These are phyloP conservation scores for Coregonus ussuriensis DNA, from an alignment of 2,797 vertebrate genomes.

Conservation along the genomic window DNA sequence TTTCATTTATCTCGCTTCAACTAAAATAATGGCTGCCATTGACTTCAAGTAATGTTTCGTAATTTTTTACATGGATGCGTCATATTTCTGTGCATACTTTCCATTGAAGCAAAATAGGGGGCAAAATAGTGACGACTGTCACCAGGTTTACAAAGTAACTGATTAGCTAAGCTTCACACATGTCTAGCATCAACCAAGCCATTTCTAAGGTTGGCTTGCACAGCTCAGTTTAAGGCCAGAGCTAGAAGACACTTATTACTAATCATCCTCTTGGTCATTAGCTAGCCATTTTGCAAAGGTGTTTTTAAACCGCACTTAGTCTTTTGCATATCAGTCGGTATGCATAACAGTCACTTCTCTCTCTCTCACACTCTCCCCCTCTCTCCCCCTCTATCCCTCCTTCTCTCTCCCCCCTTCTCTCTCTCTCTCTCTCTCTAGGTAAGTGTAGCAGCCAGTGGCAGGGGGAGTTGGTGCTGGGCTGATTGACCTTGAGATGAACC, in stretches of 20 bases:
- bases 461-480: background rate
- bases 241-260: background rate
- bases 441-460: background rate
- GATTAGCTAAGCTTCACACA: background rate
- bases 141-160: background rate
- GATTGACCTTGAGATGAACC: conserved; percentile 2
- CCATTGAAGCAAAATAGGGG: no score
- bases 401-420: background rate
- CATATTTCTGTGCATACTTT: no score
- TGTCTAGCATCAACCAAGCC: background rate
- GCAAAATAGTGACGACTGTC: background rate
- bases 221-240: background rate
- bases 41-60: no score
- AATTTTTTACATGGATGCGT: no score
- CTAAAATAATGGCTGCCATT: no score
- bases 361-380: background rate
- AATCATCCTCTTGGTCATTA: background rate
- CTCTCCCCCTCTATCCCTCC: background rate
- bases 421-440: background rate
- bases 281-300: no score
- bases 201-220: background rate
- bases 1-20: no score
- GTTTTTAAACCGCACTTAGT: no score
- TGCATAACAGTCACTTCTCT: background rate
- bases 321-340: no score